A percentile compares a stretch with the other conserved stretches of the same genome.
Evolutionary conservation across 2,113 vertebrate genomes (phyloP).

Genomic region (Amphilophus citrinellus): DNA sequence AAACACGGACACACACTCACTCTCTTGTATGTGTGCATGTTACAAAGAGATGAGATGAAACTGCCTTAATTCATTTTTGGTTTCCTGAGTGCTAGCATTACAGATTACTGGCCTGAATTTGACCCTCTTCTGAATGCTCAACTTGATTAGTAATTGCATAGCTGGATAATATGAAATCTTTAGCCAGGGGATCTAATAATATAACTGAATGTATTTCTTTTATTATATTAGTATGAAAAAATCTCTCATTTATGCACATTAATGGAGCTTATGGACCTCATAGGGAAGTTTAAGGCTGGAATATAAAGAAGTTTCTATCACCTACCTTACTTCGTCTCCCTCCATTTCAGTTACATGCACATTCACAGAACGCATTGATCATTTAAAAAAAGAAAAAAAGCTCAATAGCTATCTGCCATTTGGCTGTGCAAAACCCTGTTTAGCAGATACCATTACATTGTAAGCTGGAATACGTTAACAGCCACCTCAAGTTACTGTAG

Average conservation of each 20-base stretch:
- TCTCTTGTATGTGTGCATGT: neutral
- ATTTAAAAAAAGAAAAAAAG: neutral
- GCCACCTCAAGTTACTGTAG: neutral
- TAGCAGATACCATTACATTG: neutral
- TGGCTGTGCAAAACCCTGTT: conserved; percentile 20
- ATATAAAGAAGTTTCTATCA: conserved; percentile 7
- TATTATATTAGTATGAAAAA: neutral
- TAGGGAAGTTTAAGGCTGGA: neutral
- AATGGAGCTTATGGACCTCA: neutral
- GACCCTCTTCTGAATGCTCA: conserved; percentile 26
- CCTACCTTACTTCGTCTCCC: neutral
- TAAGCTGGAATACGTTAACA: neutral
- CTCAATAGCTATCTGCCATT: neutral
- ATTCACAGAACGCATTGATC: conserved; percentile 11
- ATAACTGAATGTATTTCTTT: conserved; percentile 11
- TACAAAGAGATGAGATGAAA: neutral
- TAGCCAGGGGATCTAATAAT: conserved; percentile 2
- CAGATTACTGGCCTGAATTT: conserved; percentile 26
- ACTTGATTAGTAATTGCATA: conserved; percentile 22
- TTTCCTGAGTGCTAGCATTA: neutral
- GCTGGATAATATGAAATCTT: conserved; percentile 35
- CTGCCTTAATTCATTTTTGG: conserved; percentile 21
- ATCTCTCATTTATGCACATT: neutral
- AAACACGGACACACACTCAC: neutral
- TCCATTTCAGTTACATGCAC: conserved; percentile 10